Percentiles rank a stretch among this genome's conserved stretches.
phyloP scores from a whole-genome alignment of 1,140 invertebrate species.

The Diorhabda elongata region DNA sequence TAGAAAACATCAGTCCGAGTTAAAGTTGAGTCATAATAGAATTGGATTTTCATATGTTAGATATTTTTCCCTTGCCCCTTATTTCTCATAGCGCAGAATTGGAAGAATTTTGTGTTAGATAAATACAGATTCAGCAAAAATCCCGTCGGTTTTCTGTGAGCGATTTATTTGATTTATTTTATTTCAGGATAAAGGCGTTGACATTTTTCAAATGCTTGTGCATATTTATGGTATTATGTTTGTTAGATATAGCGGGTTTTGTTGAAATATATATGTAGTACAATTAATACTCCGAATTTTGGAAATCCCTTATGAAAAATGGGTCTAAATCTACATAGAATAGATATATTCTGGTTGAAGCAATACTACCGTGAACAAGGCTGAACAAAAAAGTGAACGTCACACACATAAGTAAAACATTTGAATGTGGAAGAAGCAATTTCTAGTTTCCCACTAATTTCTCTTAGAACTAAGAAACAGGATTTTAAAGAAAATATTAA shows the following conservation, averaged over 20 bases:
- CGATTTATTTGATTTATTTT: conserved; percentile 16
- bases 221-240: conserved; percentile 14
- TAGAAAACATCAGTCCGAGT: too few species aligned
- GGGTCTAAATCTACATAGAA: neutral
- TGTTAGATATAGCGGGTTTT: neutral
- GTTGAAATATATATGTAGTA: conserved; percentile 3
- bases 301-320: neutral
- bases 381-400: too few species aligned
- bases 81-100: neutral
- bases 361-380: too few species aligned
- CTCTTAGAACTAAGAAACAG: too few species aligned
- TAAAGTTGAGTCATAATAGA: neutral
- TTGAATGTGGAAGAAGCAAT: too few species aligned
- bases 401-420: too few species aligned
- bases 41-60: neutral
- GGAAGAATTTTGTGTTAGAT: conserved; percentile 2
- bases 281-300: neutral
- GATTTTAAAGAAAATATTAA: too few species aligned
- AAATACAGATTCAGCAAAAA: conserved; percentile 10
- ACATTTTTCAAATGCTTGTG: conserved; percentile 8
- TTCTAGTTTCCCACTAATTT: too few species aligned
- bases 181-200: conserved; percentile 13
- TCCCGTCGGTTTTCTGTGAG: conserved; percentile 4
- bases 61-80: neutral
- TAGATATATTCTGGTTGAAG: neutral